Conservation (phyloP, 2,113 vertebrate species). For the Leptobrachium leishanense region DNA sequence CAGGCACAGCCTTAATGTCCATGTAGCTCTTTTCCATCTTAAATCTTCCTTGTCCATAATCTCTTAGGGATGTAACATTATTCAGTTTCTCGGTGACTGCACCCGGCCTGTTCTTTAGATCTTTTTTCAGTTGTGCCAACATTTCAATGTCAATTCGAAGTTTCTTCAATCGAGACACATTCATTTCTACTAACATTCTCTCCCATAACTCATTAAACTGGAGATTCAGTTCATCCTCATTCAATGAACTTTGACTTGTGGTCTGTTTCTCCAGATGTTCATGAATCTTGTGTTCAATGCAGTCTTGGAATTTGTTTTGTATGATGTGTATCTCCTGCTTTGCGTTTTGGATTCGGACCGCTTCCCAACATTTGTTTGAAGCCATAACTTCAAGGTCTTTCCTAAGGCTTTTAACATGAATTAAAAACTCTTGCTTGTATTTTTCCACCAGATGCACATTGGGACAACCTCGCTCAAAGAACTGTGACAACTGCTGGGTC, state of each 20-base stretch:
- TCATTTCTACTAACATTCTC: constrained; percentile 43
- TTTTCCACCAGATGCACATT: constrained; percentile 56
- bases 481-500: constrained; percentile 8
- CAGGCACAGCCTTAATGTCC: constrained; percentile 46
- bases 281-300: constrained; percentile 57
- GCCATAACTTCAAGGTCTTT: constrained; percentile 48
- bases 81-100: constrained; percentile 58
- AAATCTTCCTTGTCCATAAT: constrained; percentile 29
- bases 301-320: not conserved
- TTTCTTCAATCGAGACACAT: constrained; percentile 50
- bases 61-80: constrained; percentile 47
- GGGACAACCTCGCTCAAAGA: constrained; percentile 54
- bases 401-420: constrained; percentile 54
- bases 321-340: not conserved
- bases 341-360: constrained; percentile 46
- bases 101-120: constrained; percentile 53
- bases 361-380: constrained; percentile 46
- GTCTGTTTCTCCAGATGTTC: constrained; percentile 57
- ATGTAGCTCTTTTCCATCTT: constrained; percentile 56
- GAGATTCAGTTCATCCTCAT: constrained; percentile 55
- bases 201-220: constrained; percentile 68
- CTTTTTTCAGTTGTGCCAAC: constrained; percentile 56
- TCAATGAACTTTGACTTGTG: constrained; percentile 46
- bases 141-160: constrained; percentile 62
- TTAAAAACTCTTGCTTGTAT: constrained; percentile 58